phyloP scores from a whole-genome alignment of 1,140 invertebrate species.

The Thalassaphorura encarpata region DNA sequence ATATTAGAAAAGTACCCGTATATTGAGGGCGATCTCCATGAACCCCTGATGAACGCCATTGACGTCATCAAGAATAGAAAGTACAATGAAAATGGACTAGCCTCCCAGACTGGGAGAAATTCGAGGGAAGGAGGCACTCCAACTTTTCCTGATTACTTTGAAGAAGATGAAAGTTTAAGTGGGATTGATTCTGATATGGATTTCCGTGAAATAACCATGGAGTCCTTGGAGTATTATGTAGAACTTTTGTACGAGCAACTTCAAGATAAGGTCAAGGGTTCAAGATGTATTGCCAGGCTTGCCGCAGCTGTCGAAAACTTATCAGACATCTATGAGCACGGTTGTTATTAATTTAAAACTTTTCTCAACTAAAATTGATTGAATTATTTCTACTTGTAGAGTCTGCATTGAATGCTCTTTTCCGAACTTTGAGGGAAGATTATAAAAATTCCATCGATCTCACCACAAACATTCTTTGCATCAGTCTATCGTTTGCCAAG shows the following conservation, averaged over 20 bases:
- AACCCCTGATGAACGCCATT: neutral
- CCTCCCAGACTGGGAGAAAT: slow-evolving; percentile 21
- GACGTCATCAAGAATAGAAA: slow-evolving; percentile 73
- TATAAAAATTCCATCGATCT: slow-evolving; percentile 93
- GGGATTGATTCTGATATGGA: slow-evolving; percentile 6
- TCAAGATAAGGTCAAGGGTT: slow-evolving; percentile 82
- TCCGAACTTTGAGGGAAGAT: slow-evolving; percentile 89
- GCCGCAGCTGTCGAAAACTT: slow-evolving; percentile 89
- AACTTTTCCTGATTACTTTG: slow-evolving; percentile 31
- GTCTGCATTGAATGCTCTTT: slow-evolving; percentile 87
- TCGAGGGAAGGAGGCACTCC: neutral
- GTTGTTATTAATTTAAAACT: slow-evolving; percentile 45
- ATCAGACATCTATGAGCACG: slow-evolving; percentile 82
- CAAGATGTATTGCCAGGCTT: slow-evolving; percentile 79
- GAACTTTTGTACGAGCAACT: slow-evolving; percentile 89
- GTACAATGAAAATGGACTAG: slow-evolving; percentile 38
- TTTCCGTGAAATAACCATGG: slow-evolving; percentile 48
- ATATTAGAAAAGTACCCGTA: slow-evolving; percentile 80
- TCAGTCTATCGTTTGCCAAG: slow-evolving; percentile 96
- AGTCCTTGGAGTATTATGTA: slow-evolving; percentile 84
- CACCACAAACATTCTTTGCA: slow-evolving; percentile 91
- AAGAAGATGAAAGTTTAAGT: slow-evolving; percentile 10
- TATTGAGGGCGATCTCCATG: slow-evolving; percentile 69
- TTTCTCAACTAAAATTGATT: neutral
- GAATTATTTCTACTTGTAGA: slow-evolving; percentile 51